Base-by-base conservation (phyloP, 2,113 vertebrate genomes). In the Leucosticte australis region DNA sequence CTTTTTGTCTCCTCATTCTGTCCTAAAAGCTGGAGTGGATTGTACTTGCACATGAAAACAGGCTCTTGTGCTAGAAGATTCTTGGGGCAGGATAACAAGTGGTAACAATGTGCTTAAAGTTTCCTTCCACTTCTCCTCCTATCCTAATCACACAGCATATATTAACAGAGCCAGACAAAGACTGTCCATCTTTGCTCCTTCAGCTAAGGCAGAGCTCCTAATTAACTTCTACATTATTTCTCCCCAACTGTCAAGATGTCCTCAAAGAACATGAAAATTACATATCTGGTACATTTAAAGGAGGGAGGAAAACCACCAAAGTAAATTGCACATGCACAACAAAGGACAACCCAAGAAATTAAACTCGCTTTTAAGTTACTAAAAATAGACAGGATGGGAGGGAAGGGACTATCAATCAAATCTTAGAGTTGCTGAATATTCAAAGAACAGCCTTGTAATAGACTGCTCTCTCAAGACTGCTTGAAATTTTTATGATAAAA, bases 381-480 rank as follows among this genome's bases (percentile, higher is more conserved):
- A 94, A 94, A 95, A 97, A 95, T 95, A 95, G 94, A 74, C 1
- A 31, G 73, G 44, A 64, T 50, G 56, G 86, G 91, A 94, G 69
- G 73, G 64, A 93, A 95, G 79, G 50, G 76, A 90, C 94, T 90
- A 97, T 96, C 94, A 92, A 92, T 96, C 95, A 95, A 90, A 92
- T 64, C 42, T 90, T 30, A 80, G 33, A 78, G 62, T 11, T 89
- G 50, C 64, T 97, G 89, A 96, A 95, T 96, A 96, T 96, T 96
- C 92, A 95, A 94, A 90, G 87, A 92, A 46, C 63, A 90, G 75
- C 53, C 90, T 92, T 90, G 90, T 81, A 92, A 92, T 39, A 86
- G 68, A 93, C 91, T 74, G 68, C 69, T 97, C 94, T 90, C 94
- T 81, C 64, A 81, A 92, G 95, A 87, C 2, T 83, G 83, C 94